Evolutionary conservation across 1,140 invertebrate species (phyloP), one percentile per base, ranked within the genome.

Genomic region (Charaxes varanes): DNA sequence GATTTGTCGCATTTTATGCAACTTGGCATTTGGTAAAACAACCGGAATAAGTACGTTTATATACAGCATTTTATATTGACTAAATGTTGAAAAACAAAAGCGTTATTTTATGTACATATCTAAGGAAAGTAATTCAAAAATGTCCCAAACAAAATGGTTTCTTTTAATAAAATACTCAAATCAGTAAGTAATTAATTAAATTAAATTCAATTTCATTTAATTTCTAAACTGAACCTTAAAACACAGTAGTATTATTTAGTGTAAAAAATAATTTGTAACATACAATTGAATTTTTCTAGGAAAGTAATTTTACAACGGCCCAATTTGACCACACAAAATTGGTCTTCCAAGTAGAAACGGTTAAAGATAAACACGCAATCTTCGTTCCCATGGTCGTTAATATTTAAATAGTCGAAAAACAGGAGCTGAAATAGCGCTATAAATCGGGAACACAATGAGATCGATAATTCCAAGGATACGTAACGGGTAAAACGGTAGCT

Each of bases 401-500:
- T 70, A 73, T 73, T 71, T 50, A 68, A 68, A 76, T 65, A 44
- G 22, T 37, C 41, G n/a, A 50, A 44, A 60, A 62, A 62, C 55
- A 59, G 66, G 47, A 70, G 65, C 47, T 48, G 50, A 61, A 63
- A 66, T 64, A 53, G 58, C 62, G 37, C 51, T 50, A 71, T 78
- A 78, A 78, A 78, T 73, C 49, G 59, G 44, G 41, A 56, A 50
- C 46, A 76, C 70, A 78, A 78, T 61, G 52, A 66, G 59, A 79
- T 77, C 74, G 55, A 79, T 79, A 79, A 68, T 63, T 58, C 62
- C 59, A 72, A 62, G 62, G 53, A 58, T 45, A 53, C 30, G 45
- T 66, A 79, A 69, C 67, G 62, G 67, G 50, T 45, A 40, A 53
- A 71, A 79, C 74, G 68, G 74, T 79, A 79, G 71, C 74, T 62